A percentile compares a stretch with the other conserved stretches of the same genome.
phyloP scores from a whole-genome alignment of 1,140 invertebrate genomes.

The Caerostris extrusa region DNA sequence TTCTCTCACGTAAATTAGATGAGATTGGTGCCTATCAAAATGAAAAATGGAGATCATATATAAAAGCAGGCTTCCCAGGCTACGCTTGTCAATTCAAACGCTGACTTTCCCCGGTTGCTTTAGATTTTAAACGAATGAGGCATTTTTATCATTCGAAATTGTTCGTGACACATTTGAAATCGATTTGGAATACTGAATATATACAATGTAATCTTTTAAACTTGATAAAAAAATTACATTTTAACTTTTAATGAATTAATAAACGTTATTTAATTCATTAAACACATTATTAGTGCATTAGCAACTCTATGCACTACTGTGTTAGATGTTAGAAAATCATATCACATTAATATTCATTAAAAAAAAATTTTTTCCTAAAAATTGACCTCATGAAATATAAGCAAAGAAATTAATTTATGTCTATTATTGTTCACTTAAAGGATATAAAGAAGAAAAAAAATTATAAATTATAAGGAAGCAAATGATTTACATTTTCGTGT shows the following conservation, averaged over 20 bases:
- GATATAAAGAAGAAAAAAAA: no score
- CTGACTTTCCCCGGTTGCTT: neutral
- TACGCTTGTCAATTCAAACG: neutral
- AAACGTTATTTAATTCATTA: neutral
- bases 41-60: neutral
- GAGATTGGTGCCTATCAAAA: neutral
- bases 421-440: no score
- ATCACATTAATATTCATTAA: no score
- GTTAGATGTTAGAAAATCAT: no score
- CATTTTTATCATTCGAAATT: neutral
- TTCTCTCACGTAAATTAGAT: neutral
- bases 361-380: no score
- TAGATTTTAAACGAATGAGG: neutral
- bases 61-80: neutral
- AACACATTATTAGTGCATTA: neutral
- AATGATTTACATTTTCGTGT: no score
- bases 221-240: neutral
- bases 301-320: no score
- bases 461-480: no score
- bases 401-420: no score
- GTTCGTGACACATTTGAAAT: neutral
- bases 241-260: neutral
- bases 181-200: neutral
- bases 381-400: no score
- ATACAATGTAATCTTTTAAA: neutral